phyloP scores from a whole-genome alignment of 1,140 invertebrate species.

The Lasioglossum baleicum region DNA sequence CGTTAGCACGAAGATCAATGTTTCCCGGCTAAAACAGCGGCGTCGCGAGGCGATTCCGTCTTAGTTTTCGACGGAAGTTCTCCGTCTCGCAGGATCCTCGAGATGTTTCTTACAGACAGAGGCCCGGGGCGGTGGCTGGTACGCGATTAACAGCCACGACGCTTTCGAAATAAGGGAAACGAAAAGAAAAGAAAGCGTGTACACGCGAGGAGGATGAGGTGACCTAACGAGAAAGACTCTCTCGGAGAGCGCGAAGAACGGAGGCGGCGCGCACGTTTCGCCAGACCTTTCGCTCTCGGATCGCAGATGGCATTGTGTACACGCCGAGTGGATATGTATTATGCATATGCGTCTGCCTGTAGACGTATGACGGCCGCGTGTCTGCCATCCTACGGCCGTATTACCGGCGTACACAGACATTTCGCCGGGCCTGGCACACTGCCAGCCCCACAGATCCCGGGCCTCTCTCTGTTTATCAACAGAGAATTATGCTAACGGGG shows the following conservation, averaged over 20 bases:
- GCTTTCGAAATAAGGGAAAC: too few relatives aligned
- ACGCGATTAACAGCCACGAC: constrained; percentile 26
- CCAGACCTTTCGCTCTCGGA: constrained; percentile 5
- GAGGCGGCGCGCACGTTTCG: not conserved
- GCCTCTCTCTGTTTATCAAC: constrained; percentile 51
- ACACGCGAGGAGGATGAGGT: too few relatives aligned
- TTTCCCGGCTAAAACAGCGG: too few relatives aligned
- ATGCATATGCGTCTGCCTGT: constrained; percentile 11
- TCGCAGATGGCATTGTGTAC: constrained; percentile 20
- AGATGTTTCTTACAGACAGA: constrained; percentile 9
- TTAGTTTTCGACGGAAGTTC: not conserved
- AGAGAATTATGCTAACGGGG: constrained; percentile 53
- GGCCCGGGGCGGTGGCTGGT: constrained; percentile 11
- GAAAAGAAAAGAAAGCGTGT: too few relatives aligned
- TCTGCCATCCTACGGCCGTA: constrained; percentile 9
- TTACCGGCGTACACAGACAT: constrained; percentile 28
- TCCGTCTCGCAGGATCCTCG: constrained; percentile 9
- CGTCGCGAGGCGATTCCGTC: too few relatives aligned
- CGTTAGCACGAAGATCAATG: too few relatives aligned
- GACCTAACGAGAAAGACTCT: too few relatives aligned
- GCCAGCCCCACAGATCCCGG: constrained; percentile 21
- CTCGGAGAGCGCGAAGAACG: too few relatives aligned
- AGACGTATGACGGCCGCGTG: constrained; percentile 22
- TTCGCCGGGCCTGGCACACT: constrained; percentile 38
- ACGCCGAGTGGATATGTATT: not conserved